Evolutionary conservation across 1,140 invertebrate species (phyloP).

Genomic region (Drosophila repletoides): DNA sequence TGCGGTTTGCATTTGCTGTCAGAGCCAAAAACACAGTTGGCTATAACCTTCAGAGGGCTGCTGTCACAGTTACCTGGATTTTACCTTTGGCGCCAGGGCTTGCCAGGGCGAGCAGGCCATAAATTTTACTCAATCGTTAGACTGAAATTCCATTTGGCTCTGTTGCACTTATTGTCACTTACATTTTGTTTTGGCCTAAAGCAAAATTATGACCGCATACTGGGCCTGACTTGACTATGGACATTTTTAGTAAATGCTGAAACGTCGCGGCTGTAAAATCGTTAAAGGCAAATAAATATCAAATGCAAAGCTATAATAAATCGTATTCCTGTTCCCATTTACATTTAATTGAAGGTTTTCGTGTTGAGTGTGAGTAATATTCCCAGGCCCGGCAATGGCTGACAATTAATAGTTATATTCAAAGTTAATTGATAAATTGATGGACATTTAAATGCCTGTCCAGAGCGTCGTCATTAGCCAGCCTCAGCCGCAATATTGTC

Average conservation of each 20-base stretch:
- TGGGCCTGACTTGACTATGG: conserved; percentile 28
- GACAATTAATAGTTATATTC: conserved; percentile 69
- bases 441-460: conserved; percentile 66
- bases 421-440: conserved; percentile 73
- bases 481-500: conserved; percentile 64
- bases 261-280: conserved; percentile 66
- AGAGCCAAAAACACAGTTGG: conserved; percentile 29
- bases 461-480: conserved; percentile 63
- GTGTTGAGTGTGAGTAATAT: conserved; percentile 31
- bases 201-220: conserved; percentile 22
- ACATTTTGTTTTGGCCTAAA: conserved; percentile 26
- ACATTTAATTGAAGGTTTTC: no score
- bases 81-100: conserved; percentile 60
- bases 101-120: conserved; percentile 64
- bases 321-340: no score
- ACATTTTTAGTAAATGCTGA: conserved; percentile 65
- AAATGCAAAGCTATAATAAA: not conserved
- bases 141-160: conserved; percentile 34
- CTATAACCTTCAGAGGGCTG: conserved; percentile 65
- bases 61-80: conserved; percentile 68
- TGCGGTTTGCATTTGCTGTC: conserved; percentile 21
- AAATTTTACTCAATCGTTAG: conserved; percentile 48
- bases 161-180: conserved; percentile 43
- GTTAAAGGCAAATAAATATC: not conserved
- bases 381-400: conserved; percentile 27